These are phyloP conservation scores for Enoplosus armatus DNA, from an alignment of 2,797 vertebrate species.

Conservation along the genomic window DNA sequence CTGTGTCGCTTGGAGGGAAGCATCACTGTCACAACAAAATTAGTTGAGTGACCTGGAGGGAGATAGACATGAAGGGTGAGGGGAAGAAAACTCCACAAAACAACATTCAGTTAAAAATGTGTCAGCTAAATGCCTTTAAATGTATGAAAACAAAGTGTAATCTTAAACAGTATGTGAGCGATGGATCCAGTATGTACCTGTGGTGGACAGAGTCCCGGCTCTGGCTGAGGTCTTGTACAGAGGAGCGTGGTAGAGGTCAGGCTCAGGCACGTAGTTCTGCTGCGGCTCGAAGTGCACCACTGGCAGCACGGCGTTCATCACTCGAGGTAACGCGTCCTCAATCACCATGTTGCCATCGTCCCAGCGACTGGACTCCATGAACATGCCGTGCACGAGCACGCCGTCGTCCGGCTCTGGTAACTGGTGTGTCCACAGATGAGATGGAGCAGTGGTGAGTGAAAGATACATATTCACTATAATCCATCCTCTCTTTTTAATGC, in stretches of 20 bases:
- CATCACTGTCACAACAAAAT: constrained; percentile 88
- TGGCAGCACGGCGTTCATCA: constrained; percentile 86
- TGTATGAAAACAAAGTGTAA: background rate
- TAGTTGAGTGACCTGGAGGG: constrained; percentile 85
- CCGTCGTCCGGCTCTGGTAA: constrained; percentile 84
- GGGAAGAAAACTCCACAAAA: background rate
- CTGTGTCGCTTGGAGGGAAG: constrained; percentile 82
- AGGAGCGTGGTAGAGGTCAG: constrained; percentile 82
- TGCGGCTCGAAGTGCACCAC: constrained; percentile 91
- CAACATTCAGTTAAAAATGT: background rate
- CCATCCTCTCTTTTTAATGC: background rate
- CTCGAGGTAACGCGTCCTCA: constrained; percentile 82
- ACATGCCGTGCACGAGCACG: constrained; percentile 88
- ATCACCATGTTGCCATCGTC: constrained; percentile 85
- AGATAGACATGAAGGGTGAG: constrained; percentile 30
- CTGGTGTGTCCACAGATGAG: constrained; percentile 68
- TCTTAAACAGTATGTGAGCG: background rate
- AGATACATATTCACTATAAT: background rate
- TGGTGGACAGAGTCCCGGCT: constrained; percentile 88
- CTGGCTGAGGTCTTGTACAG: constrained; percentile 89
- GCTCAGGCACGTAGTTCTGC: constrained; percentile 84
- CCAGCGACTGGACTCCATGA: constrained; percentile 89
- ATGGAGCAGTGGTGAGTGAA: background rate
- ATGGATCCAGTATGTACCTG: constrained; percentile 71
- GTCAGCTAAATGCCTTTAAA: background rate